Conservation (phyloP, 2,797 vertebrate species). For the Myotis findleyi region DNA sequence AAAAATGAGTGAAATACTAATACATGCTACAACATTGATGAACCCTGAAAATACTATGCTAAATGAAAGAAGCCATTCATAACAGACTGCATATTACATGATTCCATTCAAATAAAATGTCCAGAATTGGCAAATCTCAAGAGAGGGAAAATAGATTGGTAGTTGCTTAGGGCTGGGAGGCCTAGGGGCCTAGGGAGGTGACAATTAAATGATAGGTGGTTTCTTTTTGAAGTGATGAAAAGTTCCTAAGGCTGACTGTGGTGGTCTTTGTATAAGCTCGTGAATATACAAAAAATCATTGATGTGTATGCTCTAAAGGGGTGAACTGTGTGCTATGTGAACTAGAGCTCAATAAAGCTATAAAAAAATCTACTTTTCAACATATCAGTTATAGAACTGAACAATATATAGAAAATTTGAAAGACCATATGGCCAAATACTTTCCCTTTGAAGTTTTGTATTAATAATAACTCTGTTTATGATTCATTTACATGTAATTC, state of each 20-base stretch:
- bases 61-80: constrained; percentile 26
- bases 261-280: background rate
- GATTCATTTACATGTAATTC: constrained; percentile 62
- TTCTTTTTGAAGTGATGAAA: constrained; percentile 30
- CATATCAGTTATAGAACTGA: constrained; percentile 2
- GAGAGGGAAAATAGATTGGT: background rate
- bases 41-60: background rate
- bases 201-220: background rate
- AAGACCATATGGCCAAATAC: constrained; percentile 14
- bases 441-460: constrained; percentile 59
- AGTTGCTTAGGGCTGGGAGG: background rate
- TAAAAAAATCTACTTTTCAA: constrained; percentile 26
- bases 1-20: background rate
- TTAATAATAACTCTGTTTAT: constrained; percentile 64
- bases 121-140: background rate
- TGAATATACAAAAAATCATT: background rate
- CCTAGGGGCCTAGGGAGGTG: background rate
- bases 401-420: constrained; percentile 52
- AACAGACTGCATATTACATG: background rate
- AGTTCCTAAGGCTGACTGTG: background rate
- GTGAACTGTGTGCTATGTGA: background rate
- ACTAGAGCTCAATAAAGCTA: background rate
- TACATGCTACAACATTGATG: background rate
- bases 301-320: background rate
- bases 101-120: background rate